A percentile compares a stretch with the other conserved stretches of the same genome.
phyloP scores from a whole-genome alignment of 1,140 invertebrate genomes.

The Archegozetes longisetosus region DNA sequence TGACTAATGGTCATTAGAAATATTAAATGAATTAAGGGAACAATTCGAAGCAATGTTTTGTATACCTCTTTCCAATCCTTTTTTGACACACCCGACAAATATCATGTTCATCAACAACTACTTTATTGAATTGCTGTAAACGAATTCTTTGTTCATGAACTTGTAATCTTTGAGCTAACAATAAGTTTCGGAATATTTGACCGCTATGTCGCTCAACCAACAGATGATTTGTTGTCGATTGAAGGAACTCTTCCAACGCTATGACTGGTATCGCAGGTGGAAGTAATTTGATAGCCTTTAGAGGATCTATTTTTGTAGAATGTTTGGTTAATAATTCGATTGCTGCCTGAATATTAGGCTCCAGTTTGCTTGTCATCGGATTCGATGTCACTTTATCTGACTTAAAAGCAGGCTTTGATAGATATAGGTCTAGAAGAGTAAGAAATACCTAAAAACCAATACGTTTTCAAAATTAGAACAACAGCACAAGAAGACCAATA shows the following conservation, averaged over 20 bases:
- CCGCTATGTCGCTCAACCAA: slow-evolving; percentile 17
- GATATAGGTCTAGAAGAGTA: slow-evolving; percentile 38
- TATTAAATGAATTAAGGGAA: slow-evolving; percentile 10
- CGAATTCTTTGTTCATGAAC: slow-evolving; percentile 59
- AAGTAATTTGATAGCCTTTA: slow-evolving; percentile 36
- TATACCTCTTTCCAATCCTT: slow-evolving; percentile 65
- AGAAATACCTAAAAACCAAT: slow-evolving; percentile 46
- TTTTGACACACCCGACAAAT: slow-evolving; percentile 82
- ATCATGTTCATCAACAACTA: slow-evolving; percentile 66
- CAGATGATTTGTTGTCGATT: slow-evolving; percentile 13
- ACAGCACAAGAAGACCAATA: no score
- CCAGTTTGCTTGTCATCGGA: slow-evolving; percentile 24
- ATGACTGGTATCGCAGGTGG: slow-evolving; percentile 12
- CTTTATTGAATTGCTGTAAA: slow-evolving; percentile 53
- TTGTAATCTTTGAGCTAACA: slow-evolving; percentile 29
- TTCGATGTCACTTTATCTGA: background rate
- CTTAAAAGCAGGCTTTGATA: slow-evolving; percentile 34
- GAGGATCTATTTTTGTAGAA: slow-evolving; percentile 59
- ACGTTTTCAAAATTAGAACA: no score
- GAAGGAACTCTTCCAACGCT: slow-evolving; percentile 18
- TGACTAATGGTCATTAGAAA: slow-evolving; percentile 1
- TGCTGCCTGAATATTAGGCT: slow-evolving; percentile 56
- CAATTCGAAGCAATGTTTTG: no score
- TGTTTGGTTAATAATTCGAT: slow-evolving; percentile 60
- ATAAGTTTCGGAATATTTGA: slow-evolving; percentile 17